phyloP scores from a whole-genome alignment of 2,797 vertebrate species.

The Orientallactaga sibirica region DNA sequence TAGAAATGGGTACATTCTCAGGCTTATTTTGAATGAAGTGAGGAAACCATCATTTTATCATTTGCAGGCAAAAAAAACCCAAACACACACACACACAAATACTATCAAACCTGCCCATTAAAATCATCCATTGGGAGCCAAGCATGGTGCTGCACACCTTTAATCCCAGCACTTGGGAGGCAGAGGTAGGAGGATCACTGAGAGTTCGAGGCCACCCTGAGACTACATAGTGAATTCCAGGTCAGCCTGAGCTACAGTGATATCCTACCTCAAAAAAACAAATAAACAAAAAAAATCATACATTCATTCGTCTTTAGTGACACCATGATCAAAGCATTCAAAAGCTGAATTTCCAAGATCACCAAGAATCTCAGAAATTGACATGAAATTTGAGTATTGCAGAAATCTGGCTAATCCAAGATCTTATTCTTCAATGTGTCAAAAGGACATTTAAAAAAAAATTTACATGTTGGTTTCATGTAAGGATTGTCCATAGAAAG shows the following conservation, averaged over 20 bases:
- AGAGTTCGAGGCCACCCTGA: no score
- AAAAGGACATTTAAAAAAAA: conserved; percentile 31
- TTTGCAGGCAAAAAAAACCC: conserved; percentile 34
- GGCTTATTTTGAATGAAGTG: conserved; percentile 51
- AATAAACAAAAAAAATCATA: no score
- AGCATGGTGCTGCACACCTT: no score
- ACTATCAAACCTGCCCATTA: neutral
- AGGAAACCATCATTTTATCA: conserved; percentile 30
- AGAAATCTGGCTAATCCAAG: conserved; percentile 14
- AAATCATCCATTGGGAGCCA: neutral
- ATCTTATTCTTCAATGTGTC: conserved; percentile 2
- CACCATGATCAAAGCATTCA: neutral
- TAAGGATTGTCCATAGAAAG: neutral
- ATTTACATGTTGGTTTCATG: neutral
- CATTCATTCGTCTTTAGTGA: neutral
- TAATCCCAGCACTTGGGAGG: no score
- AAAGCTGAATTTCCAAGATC: neutral
- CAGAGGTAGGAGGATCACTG: no score
- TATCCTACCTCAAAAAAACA: no score
- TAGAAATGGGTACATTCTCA: neutral
- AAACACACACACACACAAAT: no score
- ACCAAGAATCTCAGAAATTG: neutral
- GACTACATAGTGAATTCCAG: no score
- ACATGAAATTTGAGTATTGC: neutral
- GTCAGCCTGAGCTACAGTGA: no score